Evolutionary conservation across 2,113 vertebrate species (phyloP).

Genomic region (Zosterops borbonicus): DNA sequence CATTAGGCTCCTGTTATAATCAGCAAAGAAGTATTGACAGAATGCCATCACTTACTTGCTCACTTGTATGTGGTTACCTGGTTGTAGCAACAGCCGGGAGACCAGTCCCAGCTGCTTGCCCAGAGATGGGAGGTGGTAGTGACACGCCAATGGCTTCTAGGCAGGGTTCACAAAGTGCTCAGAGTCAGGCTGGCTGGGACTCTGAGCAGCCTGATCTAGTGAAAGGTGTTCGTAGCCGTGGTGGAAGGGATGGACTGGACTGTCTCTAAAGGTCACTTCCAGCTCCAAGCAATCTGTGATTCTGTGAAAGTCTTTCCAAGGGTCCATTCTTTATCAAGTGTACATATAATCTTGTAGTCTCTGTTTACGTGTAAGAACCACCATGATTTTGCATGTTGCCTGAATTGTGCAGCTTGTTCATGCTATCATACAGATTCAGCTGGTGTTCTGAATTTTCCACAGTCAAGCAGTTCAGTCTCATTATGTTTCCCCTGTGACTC

Average conservation of each 20-base stretch:
- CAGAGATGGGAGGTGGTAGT: neutral
- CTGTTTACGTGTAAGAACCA: accelerated
- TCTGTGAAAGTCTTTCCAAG: neutral
- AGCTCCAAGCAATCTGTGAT: neutral
- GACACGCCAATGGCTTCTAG: neutral
- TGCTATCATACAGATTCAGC: neutral
- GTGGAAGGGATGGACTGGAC: neutral
- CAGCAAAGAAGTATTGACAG: neutral
- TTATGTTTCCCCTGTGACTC: neutral
- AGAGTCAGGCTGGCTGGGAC: neutral
- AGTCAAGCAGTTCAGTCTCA: neutral
- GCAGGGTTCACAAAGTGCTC: neutral
- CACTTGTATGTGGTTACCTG: accelerated
- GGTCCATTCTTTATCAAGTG: neutral
- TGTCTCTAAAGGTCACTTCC: neutral
- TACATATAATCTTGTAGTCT: neutral
- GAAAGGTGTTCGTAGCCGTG: neutral
- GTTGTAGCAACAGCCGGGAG: neutral
- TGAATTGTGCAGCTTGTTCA: neutral
- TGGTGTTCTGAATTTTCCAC: neutral
- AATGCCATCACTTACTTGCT: neutral
- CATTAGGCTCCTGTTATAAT: neutral
- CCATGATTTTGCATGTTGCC: neutral
- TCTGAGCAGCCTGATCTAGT: neutral
- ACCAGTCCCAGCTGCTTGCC: neutral